phyloP scores from a whole-genome alignment of 2,888 invertebrate species.

The Thelaira solivaga region DNA sequence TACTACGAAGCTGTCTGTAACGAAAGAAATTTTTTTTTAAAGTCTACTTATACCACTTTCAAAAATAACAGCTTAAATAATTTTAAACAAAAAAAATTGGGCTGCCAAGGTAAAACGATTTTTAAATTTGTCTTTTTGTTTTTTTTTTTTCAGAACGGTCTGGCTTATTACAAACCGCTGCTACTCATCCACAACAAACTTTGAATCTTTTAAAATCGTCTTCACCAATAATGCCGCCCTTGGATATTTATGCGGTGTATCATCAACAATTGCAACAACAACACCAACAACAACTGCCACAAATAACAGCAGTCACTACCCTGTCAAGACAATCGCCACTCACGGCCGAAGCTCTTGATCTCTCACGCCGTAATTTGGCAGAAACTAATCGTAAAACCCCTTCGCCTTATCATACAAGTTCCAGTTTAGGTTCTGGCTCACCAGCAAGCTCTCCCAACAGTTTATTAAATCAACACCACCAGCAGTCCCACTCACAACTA shows the following conservation, averaged over 20 bases:
- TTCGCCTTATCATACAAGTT: conserved; percentile 74
- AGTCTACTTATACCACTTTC: too few species aligned
- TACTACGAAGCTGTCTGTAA: too few species aligned
- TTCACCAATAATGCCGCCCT: conserved; percentile 64
- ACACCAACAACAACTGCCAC: conserved; percentile 65
- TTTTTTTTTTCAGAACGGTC: conserved; percentile 66
- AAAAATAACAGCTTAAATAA: too few species aligned
- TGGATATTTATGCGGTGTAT: conserved; percentile 73
- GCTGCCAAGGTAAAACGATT: not conserved
- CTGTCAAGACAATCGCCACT: conserved; percentile 14
- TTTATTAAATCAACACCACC: conserved; percentile 11
- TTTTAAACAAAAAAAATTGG: too few species aligned
- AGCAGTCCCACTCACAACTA: conserved; percentile 10
- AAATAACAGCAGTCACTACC: conserved; percentile 33
- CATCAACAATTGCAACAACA: conserved; percentile 71
- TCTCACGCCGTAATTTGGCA: conserved; percentile 75
- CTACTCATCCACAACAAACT: conserved; percentile 61
- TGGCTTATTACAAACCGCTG: conserved; percentile 56
- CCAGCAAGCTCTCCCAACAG: conserved; percentile 68
- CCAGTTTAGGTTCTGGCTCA: conserved; percentile 71
- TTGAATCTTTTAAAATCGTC: conserved; percentile 62
- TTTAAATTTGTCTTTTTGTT: conserved; percentile 7
- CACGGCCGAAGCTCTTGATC: conserved; percentile 72
- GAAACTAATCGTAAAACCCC: conserved; percentile 73
- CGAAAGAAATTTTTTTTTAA: too few species aligned